Evolutionary conservation across 2,113 vertebrate genomes (phyloP).

Genomic region (Seriola rivoliana): DNA sequence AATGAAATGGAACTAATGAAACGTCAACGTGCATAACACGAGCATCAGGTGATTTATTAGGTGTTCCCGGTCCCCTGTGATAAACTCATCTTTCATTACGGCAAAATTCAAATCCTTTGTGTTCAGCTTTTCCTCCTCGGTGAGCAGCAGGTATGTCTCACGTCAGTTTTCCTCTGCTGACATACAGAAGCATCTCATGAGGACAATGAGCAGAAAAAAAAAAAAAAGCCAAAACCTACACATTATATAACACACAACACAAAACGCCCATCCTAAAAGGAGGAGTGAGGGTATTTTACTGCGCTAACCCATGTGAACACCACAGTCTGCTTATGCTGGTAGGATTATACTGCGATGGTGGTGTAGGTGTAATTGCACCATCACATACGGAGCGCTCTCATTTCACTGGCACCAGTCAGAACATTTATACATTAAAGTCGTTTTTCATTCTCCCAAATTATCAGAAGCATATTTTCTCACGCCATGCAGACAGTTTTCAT

Average conservation of each 20-base stretch:
- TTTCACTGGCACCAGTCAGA: not conserved
- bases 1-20: slow-evolving; percentile 71
- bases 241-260: not conserved
- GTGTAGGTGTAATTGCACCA: not conserved
- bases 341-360: not conserved
- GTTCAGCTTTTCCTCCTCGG: slow-evolving; percentile 8
- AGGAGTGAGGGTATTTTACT: not conserved
- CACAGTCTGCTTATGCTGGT: not conserved
- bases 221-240: not conserved
- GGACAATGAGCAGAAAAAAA: not conserved
- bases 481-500: too few relatives aligned
- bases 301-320: not conserved
- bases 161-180: slow-evolving; percentile 14
- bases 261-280: too few relatives aligned
- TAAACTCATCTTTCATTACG: slow-evolving; percentile 52
- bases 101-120: slow-evolving; percentile 37
- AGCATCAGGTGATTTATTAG: slow-evolving; percentile 69
- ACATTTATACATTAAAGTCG: not conserved
- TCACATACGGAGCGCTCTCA: not conserved
- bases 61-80: slow-evolving; percentile 21
- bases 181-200: not conserved
- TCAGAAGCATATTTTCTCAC: too few relatives aligned
- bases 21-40: slow-evolving; percentile 46
- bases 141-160: slow-evolving; percentile 1
- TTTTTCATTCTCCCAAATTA: too few relatives aligned